Evolutionary conservation across 2,888 invertebrate species (phyloP).

Genomic region (Macrosoma leucophasiata): DNA sequence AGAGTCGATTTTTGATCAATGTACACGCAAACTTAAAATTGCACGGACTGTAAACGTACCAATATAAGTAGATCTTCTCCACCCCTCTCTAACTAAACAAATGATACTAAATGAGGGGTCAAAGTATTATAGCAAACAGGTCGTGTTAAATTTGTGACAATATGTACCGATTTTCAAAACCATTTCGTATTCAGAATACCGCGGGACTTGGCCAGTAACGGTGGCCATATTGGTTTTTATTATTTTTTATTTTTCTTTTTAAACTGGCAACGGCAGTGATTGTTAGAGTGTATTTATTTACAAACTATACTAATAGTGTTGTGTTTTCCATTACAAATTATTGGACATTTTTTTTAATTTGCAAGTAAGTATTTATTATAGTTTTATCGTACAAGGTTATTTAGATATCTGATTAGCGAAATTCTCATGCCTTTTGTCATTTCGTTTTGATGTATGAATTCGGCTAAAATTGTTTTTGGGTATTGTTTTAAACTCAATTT

Average conservation of each 20-base stretch:
- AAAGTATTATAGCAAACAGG: conserved; percentile 4
- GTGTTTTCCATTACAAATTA: too few species aligned
- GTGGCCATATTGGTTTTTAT: conserved; percentile 43
- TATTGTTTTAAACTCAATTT: too few species aligned
- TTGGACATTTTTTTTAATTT: too few species aligned
- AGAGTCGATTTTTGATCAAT: conserved; percentile 24
- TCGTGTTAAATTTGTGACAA: conserved; percentile 32
- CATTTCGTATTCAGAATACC: conserved; percentile 61
- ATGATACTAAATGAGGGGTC: conserved; percentile 9
- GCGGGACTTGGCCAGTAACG: conserved; percentile 34
- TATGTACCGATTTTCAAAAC: conserved; percentile 58
- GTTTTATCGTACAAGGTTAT: background rate
- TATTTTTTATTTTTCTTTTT: conserved; percentile 28
- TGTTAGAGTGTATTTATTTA: conserved; percentile 15
- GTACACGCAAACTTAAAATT: conserved; percentile 19
- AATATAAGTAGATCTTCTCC: conserved; percentile 34
- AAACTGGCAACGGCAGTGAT: conserved; percentile 17
- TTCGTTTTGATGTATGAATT: too few species aligned
- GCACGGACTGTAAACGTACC: conserved; percentile 31
- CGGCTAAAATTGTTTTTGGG: too few species aligned
- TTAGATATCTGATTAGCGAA: too few species aligned
- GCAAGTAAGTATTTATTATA: conserved; percentile 4
- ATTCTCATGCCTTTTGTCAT: too few species aligned
- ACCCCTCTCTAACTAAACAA: conserved; percentile 25
- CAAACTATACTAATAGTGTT: too few species aligned